Conservation (phyloP, 2,888 invertebrate species). For the Cephus spinipes region DNA sequence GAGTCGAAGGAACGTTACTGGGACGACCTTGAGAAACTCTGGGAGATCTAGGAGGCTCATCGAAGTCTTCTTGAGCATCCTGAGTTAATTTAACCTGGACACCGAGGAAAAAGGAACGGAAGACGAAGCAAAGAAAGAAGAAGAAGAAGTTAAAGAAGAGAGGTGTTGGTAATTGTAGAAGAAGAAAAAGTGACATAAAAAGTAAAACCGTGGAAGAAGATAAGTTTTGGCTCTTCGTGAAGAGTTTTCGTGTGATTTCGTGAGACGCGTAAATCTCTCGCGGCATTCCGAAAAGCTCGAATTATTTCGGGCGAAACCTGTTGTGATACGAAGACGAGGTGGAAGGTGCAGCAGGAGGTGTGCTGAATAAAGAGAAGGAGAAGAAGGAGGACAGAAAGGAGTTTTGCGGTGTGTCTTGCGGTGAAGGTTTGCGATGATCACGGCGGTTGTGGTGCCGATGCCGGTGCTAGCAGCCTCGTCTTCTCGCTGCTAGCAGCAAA, state of each 20-base stretch:
- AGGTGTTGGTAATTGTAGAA: background rate
- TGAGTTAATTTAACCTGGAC: too few relatives aligned
- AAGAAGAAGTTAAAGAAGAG: constrained; percentile 11
- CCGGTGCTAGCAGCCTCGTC: constrained; percentile 31
- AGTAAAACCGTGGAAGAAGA: constrained; percentile 18
- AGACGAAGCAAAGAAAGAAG: background rate
- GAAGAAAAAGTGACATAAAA: background rate
- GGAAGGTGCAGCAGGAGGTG: background rate
- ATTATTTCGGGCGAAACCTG: too few relatives aligned
- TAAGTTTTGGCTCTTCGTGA: constrained; percentile 18
- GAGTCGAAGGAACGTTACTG: too few relatives aligned
- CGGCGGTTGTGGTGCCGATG: constrained; percentile 32
- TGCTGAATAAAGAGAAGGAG: background rate
- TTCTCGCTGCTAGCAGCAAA: too few relatives aligned
- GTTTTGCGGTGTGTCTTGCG: background rate
- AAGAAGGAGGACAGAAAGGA: constrained; percentile 8
- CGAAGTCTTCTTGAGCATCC: too few relatives aligned
- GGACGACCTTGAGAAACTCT: too few relatives aligned
- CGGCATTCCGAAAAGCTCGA: too few relatives aligned
- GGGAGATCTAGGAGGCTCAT: too few relatives aligned
- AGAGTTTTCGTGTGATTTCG: too few relatives aligned
- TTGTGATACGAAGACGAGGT: background rate
- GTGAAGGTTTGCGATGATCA: constrained; percentile 27
- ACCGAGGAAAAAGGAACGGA: constrained; percentile 12
- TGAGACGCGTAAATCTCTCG: too few relatives aligned